phyloP scores from a whole-genome alignment of 2,888 invertebrate genomes.

The Amblyteles armatorius region DNA sequence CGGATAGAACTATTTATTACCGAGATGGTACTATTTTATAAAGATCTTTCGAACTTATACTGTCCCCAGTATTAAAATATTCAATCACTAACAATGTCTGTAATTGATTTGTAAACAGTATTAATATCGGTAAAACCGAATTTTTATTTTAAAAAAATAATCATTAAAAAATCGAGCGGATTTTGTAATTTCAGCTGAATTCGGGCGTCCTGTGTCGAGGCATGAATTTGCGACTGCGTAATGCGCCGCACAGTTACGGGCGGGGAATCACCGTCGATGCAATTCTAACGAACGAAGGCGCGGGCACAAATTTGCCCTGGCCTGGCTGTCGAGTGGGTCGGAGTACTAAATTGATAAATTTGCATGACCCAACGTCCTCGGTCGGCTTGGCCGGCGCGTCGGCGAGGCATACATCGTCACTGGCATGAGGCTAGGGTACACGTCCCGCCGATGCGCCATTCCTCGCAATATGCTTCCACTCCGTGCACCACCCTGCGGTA shows the following conservation, averaged over 20 bases:
- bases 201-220: constrained; percentile 11
- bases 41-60: too few species aligned
- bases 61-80: too few species aligned
- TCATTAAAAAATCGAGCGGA: background rate
- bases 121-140: too few species aligned
- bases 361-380: constrained; percentile 78
- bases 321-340: constrained; percentile 72
- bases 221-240: constrained; percentile 45
- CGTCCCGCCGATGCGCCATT: constrained; percentile 46
- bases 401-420: constrained; percentile 26
- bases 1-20: background rate
- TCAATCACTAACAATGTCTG: too few species aligned
- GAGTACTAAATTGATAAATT: constrained; percentile 83
- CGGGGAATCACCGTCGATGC: constrained; percentile 45
- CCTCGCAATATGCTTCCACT: constrained; percentile 17
- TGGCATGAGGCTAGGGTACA: constrained; percentile 29
- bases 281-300: constrained; percentile 43
- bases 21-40: too few species aligned
- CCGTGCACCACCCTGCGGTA: background rate
- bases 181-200: background rate
- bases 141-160: background rate
- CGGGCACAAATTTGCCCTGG: constrained; percentile 23
- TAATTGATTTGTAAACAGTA: too few species aligned
- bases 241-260: constrained; percentile 28
- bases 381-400: constrained; percentile 47